Evolutionary conservation across 2,888 invertebrate species (phyloP).

Genomic region (Cistogaster globosa): DNA sequence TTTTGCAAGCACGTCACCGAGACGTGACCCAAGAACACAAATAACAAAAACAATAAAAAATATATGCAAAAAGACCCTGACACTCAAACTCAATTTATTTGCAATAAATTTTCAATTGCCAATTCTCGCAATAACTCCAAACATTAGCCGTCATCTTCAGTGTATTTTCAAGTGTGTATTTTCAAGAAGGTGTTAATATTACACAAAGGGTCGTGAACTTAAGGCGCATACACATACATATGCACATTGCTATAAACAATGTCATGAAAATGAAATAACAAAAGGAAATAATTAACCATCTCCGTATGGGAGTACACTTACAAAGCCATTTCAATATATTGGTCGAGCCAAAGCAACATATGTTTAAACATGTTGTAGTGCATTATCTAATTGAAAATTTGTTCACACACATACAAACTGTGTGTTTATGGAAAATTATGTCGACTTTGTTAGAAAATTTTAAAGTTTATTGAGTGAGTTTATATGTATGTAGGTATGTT

Average conservation of each 20-base stretch:
- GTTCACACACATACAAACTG: background rate
- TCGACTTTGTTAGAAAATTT: constrained; percentile 27
- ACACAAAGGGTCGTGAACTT: constrained; percentile 63
- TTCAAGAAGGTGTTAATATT: constrained; percentile 57
- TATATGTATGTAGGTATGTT: too few relatives aligned
- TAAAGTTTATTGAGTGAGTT: background rate
- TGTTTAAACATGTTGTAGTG: constrained; percentile 4
- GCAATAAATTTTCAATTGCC: constrained; percentile 67
- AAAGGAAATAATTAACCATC: constrained; percentile 59
- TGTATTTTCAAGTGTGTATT: constrained; percentile 33
- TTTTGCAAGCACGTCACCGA: constrained; percentile 59
- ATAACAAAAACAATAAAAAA: constrained; percentile 2
- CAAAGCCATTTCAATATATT: background rate
- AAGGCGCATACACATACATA: constrained; percentile 15
- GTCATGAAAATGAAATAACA: constrained; percentile 29
- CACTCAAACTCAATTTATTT: constrained; percentile 69
- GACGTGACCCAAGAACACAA: constrained; percentile 58
- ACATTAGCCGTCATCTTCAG: constrained; percentile 35
- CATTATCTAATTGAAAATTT: constrained; percentile 18
- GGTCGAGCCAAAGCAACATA: background rate
- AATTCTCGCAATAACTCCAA: constrained; percentile 61
- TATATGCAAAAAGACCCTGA: constrained; percentile 42
- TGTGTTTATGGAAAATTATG: too few relatives aligned
- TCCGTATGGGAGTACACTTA: background rate
- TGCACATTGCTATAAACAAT: constrained; percentile 21